Conservation (phyloP, 2,888 invertebrate genomes). For the Entomobrya multifasciata region DNA sequence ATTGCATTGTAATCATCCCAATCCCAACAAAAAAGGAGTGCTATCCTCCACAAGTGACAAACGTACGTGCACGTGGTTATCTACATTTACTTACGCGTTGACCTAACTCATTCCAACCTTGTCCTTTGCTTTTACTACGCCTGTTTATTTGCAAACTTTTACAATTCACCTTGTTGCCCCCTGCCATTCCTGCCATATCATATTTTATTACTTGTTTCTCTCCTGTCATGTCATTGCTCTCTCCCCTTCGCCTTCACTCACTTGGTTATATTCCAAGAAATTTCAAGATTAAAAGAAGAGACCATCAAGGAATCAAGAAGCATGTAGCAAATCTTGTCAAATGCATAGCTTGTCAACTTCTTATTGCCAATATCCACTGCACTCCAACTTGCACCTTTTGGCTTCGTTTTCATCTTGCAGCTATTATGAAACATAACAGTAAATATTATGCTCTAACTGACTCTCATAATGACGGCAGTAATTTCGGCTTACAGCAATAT, state of each 20-base stretch:
- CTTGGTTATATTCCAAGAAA: constrained; percentile 8
- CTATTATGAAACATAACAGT: not conserved
- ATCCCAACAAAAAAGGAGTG: too few relatives aligned
- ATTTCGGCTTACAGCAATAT: constrained; percentile 19
- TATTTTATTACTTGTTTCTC: not conserved
- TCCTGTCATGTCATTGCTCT: not conserved
- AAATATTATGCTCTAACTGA: not conserved
- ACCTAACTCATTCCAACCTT: too few relatives aligned
- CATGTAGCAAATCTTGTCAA: too few relatives aligned
- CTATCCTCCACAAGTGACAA: too few relatives aligned
- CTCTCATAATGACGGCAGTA: not conserved
- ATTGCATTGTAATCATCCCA: too few relatives aligned
- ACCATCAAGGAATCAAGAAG: not conserved
- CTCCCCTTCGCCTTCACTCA: not conserved
- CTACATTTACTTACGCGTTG: too few relatives aligned
- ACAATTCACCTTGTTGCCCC: not conserved
- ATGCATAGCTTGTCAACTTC: not conserved
- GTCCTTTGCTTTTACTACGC: not conserved
- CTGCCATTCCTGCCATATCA: not conserved
- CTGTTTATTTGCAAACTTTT: not conserved
- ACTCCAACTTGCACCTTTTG: not conserved
- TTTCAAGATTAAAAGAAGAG: constrained; percentile 12
- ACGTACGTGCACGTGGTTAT: too few relatives aligned
- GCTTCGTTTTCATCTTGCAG: not conserved
- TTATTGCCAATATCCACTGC: constrained; percentile 6